phyloP scores from a whole-genome alignment of 2,113 vertebrate species.

The Oryzias javanicus region DNA sequence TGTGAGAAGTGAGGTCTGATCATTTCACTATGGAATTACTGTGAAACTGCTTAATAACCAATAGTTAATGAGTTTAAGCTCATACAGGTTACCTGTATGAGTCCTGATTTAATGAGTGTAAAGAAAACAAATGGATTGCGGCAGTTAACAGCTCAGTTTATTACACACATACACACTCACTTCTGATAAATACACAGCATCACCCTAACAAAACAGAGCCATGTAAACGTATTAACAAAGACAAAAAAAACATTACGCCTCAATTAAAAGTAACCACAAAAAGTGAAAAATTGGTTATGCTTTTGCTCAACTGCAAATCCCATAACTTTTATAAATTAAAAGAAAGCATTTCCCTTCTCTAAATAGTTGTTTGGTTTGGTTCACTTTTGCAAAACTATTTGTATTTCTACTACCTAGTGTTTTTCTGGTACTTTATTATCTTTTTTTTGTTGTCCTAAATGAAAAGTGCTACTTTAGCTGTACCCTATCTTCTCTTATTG shows the following conservation, averaged over 20 bases:
- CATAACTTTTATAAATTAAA: slow-evolving; percentile 1
- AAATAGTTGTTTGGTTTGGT: neutral
- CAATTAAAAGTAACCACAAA: slow-evolving; percentile 11
- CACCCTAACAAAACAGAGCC: slow-evolving; percentile 37
- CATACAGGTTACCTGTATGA: too few species aligned
- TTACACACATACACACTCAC: slow-evolving; percentile 62
- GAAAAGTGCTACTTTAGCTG: slow-evolving; percentile 40
- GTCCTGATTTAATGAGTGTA: too few species aligned
- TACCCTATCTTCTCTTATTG: slow-evolving; percentile 12
- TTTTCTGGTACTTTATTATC: neutral
- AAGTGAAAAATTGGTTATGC: slow-evolving; percentile 20
- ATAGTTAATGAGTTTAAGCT: too few species aligned
- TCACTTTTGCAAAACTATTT: neutral
- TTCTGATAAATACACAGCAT: slow-evolving; percentile 18
- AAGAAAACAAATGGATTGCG: neutral
- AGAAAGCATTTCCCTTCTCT: neutral
- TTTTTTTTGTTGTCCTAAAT: slow-evolving; percentile 11
- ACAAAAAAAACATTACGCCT: slow-evolving; percentile 33
- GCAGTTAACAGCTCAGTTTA: slow-evolving; percentile 61
- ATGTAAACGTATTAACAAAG: slow-evolving; percentile 10
- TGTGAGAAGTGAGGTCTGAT: too few species aligned
- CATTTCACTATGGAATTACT: too few species aligned
- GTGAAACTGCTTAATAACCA: too few species aligned
- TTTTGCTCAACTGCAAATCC: slow-evolving; percentile 6
- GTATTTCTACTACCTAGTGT: neutral